Base-by-base conservation (phyloP, 1,140 invertebrate species). In the Dreissena polymorpha region DNA sequence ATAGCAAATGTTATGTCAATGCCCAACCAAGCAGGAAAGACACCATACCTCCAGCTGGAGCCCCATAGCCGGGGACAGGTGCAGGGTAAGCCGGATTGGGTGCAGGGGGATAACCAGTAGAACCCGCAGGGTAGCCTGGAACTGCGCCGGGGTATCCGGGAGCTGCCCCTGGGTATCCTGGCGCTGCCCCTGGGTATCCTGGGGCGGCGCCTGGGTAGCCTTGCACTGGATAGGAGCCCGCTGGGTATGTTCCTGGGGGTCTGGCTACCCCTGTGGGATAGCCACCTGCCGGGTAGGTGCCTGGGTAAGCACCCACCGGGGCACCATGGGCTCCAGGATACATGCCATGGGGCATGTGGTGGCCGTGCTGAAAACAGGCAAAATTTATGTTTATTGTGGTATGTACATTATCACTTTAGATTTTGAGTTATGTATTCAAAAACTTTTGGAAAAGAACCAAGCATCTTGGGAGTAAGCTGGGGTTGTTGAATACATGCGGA, bases 201-300 rank as follows among this genome's bases (percentile, higher is more conserved):
- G 23, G 23, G 3, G 67, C 67, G 16, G 18, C 18, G 2, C 23
- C 23, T 25, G 67, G 67, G 67, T 68, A 68, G 2, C 67, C 67
- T 63, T 25, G 67, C 29, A 25, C 60, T 10, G 60, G 39, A 39
- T 39, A 39, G 39, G 67, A 25, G 67, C 67, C 29, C 0, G 51
- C 10, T 21, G 78, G 16, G 55, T 80, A 80, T 0, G 57, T 39
- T 21, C 27, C 55, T n/a, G 78, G 78, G 39, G 80, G 80, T 49
- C 71, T 70, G 12, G 80, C 80, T 50, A 69, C 51, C 18, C 80
- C 80, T 29, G 71, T 83, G 12, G 80, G 80, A 70, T 70, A 70
- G 14, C 68, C 68, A 6, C 21, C 16, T 13, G 50, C n/a, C 1
- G 78, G 78, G 55, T 71, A 72, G 16, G 23, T 23, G 5, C 53